phyloP scores from a whole-genome alignment of 1,140 invertebrate species.

The Zaprionus nigranus region DNA sequence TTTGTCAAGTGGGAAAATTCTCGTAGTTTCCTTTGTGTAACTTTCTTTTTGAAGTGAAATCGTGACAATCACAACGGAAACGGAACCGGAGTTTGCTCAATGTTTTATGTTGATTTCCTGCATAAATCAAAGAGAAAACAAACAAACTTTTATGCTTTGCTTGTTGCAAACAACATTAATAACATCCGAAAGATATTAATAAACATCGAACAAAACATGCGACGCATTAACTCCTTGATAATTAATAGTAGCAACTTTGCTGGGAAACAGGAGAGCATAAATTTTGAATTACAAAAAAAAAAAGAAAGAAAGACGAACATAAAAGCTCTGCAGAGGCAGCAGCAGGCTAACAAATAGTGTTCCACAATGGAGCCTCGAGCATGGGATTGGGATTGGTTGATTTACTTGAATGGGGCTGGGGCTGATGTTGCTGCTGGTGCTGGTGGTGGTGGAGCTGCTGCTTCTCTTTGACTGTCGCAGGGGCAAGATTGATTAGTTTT shows the following conservation, averaged over 20 bases:
- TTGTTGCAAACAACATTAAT: constrained; percentile 1
- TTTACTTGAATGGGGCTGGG: constrained; percentile 26
- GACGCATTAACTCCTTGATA: constrained; percentile 36
- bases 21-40: background rate
- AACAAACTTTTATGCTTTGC: background rate
- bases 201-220: constrained; percentile 19
- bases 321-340: constrained; percentile 5
- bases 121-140: background rate
- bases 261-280: constrained; percentile 34
- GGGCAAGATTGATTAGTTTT: constrained; percentile 83
- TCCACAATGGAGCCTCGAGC: constrained; percentile 30
- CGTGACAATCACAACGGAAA: background rate
- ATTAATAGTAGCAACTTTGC: constrained; percentile 64
- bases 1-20: constrained; percentile 10
- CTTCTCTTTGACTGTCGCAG: constrained; percentile 59
- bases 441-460: constrained; percentile 30
- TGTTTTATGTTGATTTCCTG: background rate
- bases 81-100: background rate
- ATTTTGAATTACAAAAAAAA: constrained; percentile 21
- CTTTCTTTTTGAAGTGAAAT: background rate
- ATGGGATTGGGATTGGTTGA: constrained; percentile 9
- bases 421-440: constrained; percentile 19
- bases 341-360: constrained; percentile 50
- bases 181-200: constrained; percentile 16
- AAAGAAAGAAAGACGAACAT: constrained; percentile 16